phyloP scores from a whole-genome alignment of 2,888 invertebrate species.

The Abscondita cerata region DNA sequence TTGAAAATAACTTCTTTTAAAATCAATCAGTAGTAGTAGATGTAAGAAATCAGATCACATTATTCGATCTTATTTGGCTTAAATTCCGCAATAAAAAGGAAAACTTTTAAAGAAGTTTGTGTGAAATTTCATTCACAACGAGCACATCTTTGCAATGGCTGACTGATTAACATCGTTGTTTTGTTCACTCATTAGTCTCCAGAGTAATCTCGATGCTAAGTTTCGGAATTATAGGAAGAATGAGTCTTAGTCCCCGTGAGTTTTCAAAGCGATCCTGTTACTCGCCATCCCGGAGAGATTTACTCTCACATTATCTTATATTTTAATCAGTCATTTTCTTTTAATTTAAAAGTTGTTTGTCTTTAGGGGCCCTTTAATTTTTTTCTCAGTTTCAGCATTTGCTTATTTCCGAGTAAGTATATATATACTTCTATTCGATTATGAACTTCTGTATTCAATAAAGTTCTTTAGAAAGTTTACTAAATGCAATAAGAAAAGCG shows the following conservation, averaged over 20 bases:
- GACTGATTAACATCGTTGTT: conserved; percentile 53
- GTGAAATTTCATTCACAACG: conserved; percentile 38
- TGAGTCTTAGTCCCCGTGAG: conserved; percentile 39
- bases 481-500: conserved; percentile 16
- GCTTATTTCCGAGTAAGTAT: background rate
- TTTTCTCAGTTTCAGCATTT: conserved; percentile 14
- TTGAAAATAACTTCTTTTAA: conserved; percentile 34
- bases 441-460: too few relatives aligned
- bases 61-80: conserved; percentile 25
- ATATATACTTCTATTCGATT: too few relatives aligned
- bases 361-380: conserved; percentile 19
- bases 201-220: conserved; percentile 51
- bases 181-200: conserved; percentile 49
- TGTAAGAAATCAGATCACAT: conserved; percentile 42
- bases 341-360: conserved; percentile 41
- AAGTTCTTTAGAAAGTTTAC: conserved; percentile 20
- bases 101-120: conserved; percentile 34
- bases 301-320: conserved; percentile 47
- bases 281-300: conserved; percentile 41
- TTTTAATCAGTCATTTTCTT: conserved; percentile 51
- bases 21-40: conserved; percentile 25
- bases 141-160: conserved; percentile 49
- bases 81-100: conserved; percentile 15
- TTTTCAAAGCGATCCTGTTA: conserved; percentile 27
- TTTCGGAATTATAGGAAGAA: conserved; percentile 49